Evolutionary conservation across 2,113 vertebrate species (phyloP).

Genomic region (Laterallus jamaicensis): DNA sequence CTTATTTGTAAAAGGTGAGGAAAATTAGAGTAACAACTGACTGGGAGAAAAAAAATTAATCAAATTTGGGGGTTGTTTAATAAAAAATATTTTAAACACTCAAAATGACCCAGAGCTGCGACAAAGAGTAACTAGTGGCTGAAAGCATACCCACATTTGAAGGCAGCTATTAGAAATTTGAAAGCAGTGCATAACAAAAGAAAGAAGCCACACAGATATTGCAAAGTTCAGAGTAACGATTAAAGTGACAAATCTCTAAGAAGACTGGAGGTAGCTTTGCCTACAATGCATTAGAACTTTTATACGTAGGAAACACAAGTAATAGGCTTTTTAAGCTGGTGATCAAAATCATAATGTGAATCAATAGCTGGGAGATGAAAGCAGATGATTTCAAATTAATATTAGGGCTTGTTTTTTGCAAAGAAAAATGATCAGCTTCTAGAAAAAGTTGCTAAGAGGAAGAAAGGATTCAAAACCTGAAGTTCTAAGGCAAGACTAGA

Average conservation of each 20-base stretch:
- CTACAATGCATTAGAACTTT: background rate
- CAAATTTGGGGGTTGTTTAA: background rate
- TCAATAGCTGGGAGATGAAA: background rate
- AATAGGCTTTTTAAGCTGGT: background rate
- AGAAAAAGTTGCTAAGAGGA: background rate
- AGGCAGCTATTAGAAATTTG: background rate
- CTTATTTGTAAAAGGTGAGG: background rate
- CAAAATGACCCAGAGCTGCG: background rate
- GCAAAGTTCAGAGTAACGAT: background rate
- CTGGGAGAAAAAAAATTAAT: background rate
- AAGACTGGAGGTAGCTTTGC: background rate
- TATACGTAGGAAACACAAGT: background rate
- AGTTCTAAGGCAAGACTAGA: background rate
- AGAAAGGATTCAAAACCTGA: background rate
- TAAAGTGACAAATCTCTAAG: background rate
- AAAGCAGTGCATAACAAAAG: background rate
- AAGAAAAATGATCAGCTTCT: background rate
- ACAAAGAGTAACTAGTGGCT: background rate
- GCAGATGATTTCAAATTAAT: background rate
- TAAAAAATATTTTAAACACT: background rate
- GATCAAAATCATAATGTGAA: background rate
- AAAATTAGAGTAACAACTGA: background rate
- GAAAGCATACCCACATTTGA: background rate
- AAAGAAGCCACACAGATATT: background rate
- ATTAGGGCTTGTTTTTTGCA: background rate